A percentile compares a stretch with the other conserved stretches of the same genome.
These are phyloP conservation scores for Protaetia brevitarsis DNA, from an alignment of 1,140 invertebrate species.

Conservation along the genomic window DNA sequence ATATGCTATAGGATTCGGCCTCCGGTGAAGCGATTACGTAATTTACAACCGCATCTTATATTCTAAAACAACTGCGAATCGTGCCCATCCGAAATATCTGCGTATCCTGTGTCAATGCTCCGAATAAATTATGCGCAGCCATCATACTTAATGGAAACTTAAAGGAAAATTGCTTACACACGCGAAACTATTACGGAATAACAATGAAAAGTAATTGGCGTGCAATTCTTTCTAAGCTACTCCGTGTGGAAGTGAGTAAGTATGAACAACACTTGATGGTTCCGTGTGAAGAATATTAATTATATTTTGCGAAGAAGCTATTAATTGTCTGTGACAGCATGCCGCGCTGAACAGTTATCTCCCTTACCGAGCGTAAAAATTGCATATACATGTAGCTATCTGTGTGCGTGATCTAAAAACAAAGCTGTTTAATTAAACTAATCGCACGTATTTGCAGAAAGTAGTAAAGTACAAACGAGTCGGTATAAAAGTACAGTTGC, in stretches of 20 bases:
- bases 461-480: background rate
- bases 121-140: background rate
- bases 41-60: background rate
- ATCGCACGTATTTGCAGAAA: no score
- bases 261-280: background rate
- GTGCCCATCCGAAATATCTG: background rate
- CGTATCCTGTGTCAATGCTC: background rate
- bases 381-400: background rate
- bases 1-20: background rate
- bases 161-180: background rate
- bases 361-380: background rate
- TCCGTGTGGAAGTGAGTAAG: background rate
- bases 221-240: background rate
- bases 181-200: background rate
- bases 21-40: slow-evolving; percentile 1
- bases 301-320: no score
- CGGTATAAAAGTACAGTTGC: no score
- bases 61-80: background rate
- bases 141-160: background rate
- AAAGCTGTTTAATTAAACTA: no score
- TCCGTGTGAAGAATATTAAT: background rate
- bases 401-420: no score
- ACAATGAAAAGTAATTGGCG: background rate
- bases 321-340: no score
- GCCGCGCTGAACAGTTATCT: background rate